Evolutionary conservation across 2,113 vertebrate genomes (phyloP).

Genomic region (Myiopsitta monachus): DNA sequence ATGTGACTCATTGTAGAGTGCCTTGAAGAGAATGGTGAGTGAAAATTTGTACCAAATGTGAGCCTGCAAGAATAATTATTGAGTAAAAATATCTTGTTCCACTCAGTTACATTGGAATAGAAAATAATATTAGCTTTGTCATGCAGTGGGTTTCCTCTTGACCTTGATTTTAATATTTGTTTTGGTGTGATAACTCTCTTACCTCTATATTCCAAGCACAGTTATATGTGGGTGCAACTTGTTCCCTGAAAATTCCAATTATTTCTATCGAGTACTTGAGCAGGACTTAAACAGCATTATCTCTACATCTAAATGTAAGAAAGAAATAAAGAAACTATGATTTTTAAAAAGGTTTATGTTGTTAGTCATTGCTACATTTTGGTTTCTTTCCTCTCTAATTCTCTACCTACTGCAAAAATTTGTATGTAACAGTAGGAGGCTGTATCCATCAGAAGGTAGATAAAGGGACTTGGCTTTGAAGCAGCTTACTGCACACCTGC

Average conservation of each 20-base stretch:
- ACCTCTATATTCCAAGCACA: accelerated
- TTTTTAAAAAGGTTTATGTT: accelerated
- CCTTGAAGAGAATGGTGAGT: background rate
- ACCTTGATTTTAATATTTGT: background rate
- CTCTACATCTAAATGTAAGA: background rate
- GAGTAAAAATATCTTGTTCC: background rate
- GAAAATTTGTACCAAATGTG: background rate
- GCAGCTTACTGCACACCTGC: background rate
- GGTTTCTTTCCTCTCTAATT: background rate
- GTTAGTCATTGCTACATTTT: background rate
- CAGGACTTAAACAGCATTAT: background rate
- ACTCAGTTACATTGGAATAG: background rate
- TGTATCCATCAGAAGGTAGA: background rate
- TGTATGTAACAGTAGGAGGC: background rate
- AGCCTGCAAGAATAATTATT: background rate
- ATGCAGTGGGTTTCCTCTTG: background rate
- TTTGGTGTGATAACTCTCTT: background rate
- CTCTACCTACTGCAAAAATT: background rate
- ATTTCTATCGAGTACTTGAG: background rate
- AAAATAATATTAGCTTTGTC: background rate
- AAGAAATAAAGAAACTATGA: background rate
- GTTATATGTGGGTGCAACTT: background rate
- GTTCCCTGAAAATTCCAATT: background rate
- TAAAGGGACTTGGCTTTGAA: background rate
- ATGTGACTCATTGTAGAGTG: background rate